phyloP scores from a whole-genome alignment of 2,888 invertebrate genomes.

The Xiphydria camelus region DNA sequence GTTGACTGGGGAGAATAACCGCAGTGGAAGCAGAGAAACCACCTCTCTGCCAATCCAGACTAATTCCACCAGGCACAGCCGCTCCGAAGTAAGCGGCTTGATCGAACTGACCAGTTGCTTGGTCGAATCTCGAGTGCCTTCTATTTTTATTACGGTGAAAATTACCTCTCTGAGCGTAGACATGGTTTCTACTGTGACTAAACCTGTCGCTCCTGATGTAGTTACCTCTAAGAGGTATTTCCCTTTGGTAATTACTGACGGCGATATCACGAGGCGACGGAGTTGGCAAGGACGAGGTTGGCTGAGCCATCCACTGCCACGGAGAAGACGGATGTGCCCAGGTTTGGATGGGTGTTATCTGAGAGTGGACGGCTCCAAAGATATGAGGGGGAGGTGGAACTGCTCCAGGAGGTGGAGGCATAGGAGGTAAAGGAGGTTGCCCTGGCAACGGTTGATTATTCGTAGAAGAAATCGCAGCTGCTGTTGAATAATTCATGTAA shows the following conservation, averaged over 20 bases:
- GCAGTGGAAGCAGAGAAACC: conserved; percentile 35
- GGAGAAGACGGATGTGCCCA: conserved; percentile 41
- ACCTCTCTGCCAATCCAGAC: conserved; percentile 50
- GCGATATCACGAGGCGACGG: conserved; percentile 40
- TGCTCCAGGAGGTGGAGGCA: conserved; percentile 51
- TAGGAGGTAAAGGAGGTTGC: conserved; percentile 54
- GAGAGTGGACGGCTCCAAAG: conserved; percentile 45
- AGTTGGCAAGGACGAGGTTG: conserved; percentile 39
- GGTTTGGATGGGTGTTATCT: conserved; percentile 48
- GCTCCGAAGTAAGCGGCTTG: conserved; percentile 46
- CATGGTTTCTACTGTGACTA: conserved; percentile 44
- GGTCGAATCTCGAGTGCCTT: conserved; percentile 40
- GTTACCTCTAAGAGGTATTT: conserved; percentile 42
- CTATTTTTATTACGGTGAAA: conserved; percentile 53
- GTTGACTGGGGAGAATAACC: conserved; percentile 40
- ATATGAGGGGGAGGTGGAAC: conserved; percentile 43
- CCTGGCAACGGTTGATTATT: conserved; percentile 51
- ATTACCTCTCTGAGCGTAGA: conserved; percentile 45
- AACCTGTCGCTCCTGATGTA: conserved; percentile 48
- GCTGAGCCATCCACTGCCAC: conserved; percentile 55
- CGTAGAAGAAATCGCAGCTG: conserved; percentile 34
- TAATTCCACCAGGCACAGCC: conserved; percentile 33
- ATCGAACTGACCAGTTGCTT: conserved; percentile 43
- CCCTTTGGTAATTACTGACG: conserved; percentile 43
- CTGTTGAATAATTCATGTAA: conserved; percentile 42